Evolutionary conservation across 1,140 invertebrate genomes (phyloP).

Genomic region (Achatina immaculata): DNA sequence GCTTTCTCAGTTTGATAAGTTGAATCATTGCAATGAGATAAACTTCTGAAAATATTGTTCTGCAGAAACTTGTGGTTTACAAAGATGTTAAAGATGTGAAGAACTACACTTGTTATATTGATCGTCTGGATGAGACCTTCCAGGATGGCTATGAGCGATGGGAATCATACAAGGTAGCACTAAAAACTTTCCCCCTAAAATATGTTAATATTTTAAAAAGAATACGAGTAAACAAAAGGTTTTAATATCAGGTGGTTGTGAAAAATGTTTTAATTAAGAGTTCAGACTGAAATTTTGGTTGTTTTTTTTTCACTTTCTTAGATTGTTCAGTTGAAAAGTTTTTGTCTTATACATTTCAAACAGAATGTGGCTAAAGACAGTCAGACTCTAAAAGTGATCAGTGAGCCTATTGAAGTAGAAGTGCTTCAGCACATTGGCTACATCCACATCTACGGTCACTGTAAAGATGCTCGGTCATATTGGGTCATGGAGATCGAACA

Average conservation of each 20-base stretch:
- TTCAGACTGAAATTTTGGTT: not conserved
- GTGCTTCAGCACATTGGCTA: constrained; percentile 33
- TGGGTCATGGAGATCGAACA: constrained; percentile 40
- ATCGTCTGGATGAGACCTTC: constrained; percentile 44
- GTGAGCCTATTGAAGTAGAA: constrained; percentile 31
- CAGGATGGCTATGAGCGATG: constrained; percentile 40
- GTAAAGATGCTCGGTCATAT: constrained; percentile 2
- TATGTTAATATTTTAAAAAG: not conserved
- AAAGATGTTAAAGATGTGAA: constrained; percentile 36
- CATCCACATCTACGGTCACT: constrained; percentile 39
- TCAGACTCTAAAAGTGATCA: constrained; percentile 12
- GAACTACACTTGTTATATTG: constrained; percentile 39
- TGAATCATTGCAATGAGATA: too few relatives aligned
- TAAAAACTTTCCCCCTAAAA: too few relatives aligned
- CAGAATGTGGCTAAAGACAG: not conserved
- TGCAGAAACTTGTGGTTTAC: constrained; percentile 41
- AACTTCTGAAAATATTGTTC: too few relatives aligned
- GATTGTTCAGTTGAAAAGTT: not conserved
- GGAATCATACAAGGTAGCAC: constrained; percentile 40
- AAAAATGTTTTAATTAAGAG: too few relatives aligned
- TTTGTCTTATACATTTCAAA: not conserved
- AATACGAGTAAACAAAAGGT: not conserved
- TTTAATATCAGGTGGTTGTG: too few relatives aligned
- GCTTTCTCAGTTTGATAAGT: too few relatives aligned
- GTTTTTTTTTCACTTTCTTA: not conserved